Evolutionary conservation across 1,140 invertebrate genomes (phyloP), one percentile per base, ranked within the genome.

Genomic region (Ladona fulva): DNA sequence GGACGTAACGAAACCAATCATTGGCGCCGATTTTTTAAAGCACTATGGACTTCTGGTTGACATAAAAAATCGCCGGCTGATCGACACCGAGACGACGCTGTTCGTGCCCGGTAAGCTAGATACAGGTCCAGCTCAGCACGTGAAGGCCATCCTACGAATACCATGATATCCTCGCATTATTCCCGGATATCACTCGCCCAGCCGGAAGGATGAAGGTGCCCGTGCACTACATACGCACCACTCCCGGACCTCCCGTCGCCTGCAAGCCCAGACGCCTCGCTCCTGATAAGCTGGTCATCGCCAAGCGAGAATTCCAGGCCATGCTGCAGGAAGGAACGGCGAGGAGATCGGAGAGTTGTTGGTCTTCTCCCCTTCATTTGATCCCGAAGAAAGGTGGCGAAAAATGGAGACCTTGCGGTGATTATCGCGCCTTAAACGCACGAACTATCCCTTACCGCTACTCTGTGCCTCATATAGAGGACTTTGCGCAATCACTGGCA

Each of bases 391-490:
- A 81, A 29, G 81, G 83, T 77, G 85, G 84, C n/a, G n/a, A n/a
- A 12, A 80, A 80, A 14, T 85, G 82, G 81, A 80, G 86, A 74
- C 81, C 83, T 0, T 84, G 83, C 78, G 84, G 85, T 0, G 85
- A 87, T 78, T 87, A 85, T 78, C 79, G 84, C n/a, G 76, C 76
- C 10, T 76, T 87, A 0, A 87, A 87, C 78, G 76, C 80, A 6
- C 24, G 80, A 14, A 86, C 85, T 7, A 76, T 81, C 10, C 79
- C 82, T 0, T 83, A 86, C 78, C 24, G 81, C 3, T 85, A 83
- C 76, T 84, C 83, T 24, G 77, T 85, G 0, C 80, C 82, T 5
- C 78, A 79, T n/a, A 77, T 82, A 24, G n/a, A 87, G 42, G 83
- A 85, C 42, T 77, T 80, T 16, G 78, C 87, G 10, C 80, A 83